A percentile compares a stretch with the other conserved stretches of the same genome.
Conservation (phyloP, 2,888 invertebrate species). For the Troilus luridus region DNA sequence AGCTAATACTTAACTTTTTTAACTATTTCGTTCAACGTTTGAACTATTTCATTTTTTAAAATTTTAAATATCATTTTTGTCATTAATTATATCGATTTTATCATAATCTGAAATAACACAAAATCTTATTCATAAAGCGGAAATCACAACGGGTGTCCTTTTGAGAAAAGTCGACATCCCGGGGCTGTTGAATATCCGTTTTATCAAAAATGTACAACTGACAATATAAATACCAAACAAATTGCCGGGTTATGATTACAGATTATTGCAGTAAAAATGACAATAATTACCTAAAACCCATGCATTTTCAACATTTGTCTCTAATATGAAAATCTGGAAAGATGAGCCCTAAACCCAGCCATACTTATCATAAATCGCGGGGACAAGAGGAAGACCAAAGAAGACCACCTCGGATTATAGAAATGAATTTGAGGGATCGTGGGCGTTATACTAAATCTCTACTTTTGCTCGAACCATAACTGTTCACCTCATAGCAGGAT, state of each 20-base stretch:
- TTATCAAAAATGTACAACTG: not conserved
- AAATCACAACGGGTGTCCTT: no score
- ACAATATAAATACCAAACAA: not conserved
- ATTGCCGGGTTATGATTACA: not conserved
- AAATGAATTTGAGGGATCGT: slow-evolving; percentile 4
- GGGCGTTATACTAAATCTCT: slow-evolving; percentile 9
- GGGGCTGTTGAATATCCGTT: not conserved
- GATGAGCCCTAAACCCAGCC: not conserved
- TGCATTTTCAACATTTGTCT: not conserved
- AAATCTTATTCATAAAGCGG: no score
- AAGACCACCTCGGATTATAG: slow-evolving; percentile 20
- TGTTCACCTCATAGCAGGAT: not conserved
- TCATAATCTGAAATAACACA: no score
- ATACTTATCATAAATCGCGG: slow-evolving; percentile 6
- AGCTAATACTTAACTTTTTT: no score
- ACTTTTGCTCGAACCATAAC: not conserved
- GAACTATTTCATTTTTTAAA: no score
- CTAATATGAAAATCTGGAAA: not conserved
- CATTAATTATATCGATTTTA: no score
- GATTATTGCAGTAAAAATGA: not conserved
- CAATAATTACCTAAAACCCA: not conserved
- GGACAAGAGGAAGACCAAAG: no score
- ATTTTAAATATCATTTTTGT: no score
- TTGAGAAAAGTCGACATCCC: no score
- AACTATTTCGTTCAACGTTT: no score